Evolutionary conservation across 2,888 invertebrate species (phyloP).

Genomic region (Adineta ricciae): DNA sequence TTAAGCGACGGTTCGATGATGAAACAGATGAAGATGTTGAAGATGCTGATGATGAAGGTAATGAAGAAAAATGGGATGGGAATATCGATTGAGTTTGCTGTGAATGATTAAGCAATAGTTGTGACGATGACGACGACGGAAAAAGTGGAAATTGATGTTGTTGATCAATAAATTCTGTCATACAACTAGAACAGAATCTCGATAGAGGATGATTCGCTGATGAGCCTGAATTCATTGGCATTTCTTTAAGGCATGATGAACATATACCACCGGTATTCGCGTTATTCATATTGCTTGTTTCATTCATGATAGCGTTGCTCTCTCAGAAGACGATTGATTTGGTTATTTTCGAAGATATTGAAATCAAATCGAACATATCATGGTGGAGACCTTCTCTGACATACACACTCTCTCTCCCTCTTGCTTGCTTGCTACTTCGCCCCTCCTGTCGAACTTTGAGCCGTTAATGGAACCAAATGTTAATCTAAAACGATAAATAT

Average conservation of each 20-base stretch:
- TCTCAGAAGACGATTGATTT: background rate
- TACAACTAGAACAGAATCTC: background rate
- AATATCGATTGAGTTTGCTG: background rate
- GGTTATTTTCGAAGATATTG: no score
- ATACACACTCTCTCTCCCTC: background rate
- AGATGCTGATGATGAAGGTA: constrained; percentile 16
- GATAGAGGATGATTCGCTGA: background rate
- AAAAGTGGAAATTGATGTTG: constrained; percentile 1
- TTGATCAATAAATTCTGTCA: constrained; percentile 1
- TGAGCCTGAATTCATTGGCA: background rate
- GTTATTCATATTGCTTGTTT: background rate
- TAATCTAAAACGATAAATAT: background rate
- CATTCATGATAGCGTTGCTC: background rate
- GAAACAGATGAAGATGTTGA: constrained; percentile 26
- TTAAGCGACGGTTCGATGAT: constrained; percentile 19
- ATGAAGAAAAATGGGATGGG: constrained; percentile 13
- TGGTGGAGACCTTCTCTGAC: background rate
- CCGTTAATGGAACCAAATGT: background rate
- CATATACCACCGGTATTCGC: background rate
- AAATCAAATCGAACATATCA: background rate
- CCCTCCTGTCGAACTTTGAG: background rate
- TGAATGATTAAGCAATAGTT: background rate
- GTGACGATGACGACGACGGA: background rate
- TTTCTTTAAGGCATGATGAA: constrained; percentile 19
- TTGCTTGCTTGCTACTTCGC: background rate